These are phyloP conservation scores for Trichacis sp. DNA, from an alignment of 2,888 invertebrate species.

Conservation along the genomic window DNA sequence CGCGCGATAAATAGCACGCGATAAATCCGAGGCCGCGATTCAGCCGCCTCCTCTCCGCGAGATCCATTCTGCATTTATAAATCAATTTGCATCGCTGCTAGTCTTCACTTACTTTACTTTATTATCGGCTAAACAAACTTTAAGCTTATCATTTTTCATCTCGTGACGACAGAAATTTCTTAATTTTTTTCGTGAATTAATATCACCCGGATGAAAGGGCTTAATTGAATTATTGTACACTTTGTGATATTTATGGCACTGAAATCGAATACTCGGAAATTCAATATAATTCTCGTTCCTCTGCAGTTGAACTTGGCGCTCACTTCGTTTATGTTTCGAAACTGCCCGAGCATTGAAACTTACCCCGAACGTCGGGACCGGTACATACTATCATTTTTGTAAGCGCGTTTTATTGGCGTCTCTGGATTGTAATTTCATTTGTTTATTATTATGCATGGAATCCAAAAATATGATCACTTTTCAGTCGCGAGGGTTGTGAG, in stretches of 20 bases:
- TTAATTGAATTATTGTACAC: constrained; percentile 10
- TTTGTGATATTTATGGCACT: constrained; percentile 5
- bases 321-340: not conserved
- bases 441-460: too few relatives aligned
- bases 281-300: constrained; percentile 13
- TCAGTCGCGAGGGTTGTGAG: too few relatives aligned
- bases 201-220: not conserved
- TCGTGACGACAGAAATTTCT: not conserved
- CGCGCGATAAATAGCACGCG: constrained; percentile 37
- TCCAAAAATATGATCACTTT: too few relatives aligned
- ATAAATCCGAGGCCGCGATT: too few relatives aligned
- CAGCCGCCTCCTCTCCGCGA: constrained; percentile 55
- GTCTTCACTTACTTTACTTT: too few relatives aligned
- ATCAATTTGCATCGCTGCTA: constrained; percentile 50
- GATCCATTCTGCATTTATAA: constrained; percentile 62
- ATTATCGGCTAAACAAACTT: too few relatives aligned
- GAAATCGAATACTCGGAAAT: constrained; percentile 12
- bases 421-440: too few relatives aligned
- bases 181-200: not conserved
- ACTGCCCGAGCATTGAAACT: constrained; percentile 2
- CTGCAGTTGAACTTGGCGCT: constrained; percentile 1
- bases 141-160: too few relatives aligned
- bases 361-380: not conserved
- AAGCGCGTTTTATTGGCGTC: too few relatives aligned
- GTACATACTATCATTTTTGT: too few relatives aligned